phyloP scores from a whole-genome alignment of 2,888 invertebrate genomes.

The Stenolophus ochropezus region DNA sequence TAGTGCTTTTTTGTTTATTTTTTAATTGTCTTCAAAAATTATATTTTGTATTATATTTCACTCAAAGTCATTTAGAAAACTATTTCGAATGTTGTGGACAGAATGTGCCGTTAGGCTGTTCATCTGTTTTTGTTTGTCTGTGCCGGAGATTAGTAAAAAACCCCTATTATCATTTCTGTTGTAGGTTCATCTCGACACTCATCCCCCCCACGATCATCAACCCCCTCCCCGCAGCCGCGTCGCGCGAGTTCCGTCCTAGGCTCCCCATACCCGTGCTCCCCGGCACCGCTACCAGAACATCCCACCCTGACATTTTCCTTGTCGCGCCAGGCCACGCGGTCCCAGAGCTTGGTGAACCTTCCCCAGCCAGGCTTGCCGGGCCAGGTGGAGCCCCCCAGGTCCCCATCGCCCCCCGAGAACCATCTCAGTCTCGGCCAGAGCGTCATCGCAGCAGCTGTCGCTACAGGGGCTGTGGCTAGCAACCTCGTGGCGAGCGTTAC shows the following conservation, averaged over 20 bases:
- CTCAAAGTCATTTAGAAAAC: too few species aligned
- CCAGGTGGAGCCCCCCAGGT: not conserved
- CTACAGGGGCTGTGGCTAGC: not conserved
- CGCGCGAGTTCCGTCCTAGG: not conserved
- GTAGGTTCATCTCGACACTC: constrained; percentile 18
- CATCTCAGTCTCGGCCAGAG: not conserved
- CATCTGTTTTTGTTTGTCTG: too few species aligned
- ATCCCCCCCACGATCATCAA: not conserved
- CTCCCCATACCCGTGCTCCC: not conserved
- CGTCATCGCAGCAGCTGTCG: not conserved
- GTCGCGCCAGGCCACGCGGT: not conserved
- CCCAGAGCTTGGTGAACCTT: constrained; percentile 42
- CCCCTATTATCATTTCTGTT: too few species aligned
- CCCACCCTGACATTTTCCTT: not conserved
- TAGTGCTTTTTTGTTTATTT: too few species aligned
- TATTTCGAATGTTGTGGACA: too few species aligned
- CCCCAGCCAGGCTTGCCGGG: not conserved
- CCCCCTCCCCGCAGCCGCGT: not conserved
- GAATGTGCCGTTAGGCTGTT: too few species aligned
- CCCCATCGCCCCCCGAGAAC: too few species aligned
- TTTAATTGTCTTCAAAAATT: too few species aligned
- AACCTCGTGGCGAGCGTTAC: not conserved
- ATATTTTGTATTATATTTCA: too few species aligned
- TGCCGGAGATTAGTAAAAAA: too few species aligned
- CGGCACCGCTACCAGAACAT: not conserved